These are phyloP conservation scores for Lates calcarifer DNA, from an alignment of 2,113 vertebrate genomes.

Conservation along the genomic window DNA sequence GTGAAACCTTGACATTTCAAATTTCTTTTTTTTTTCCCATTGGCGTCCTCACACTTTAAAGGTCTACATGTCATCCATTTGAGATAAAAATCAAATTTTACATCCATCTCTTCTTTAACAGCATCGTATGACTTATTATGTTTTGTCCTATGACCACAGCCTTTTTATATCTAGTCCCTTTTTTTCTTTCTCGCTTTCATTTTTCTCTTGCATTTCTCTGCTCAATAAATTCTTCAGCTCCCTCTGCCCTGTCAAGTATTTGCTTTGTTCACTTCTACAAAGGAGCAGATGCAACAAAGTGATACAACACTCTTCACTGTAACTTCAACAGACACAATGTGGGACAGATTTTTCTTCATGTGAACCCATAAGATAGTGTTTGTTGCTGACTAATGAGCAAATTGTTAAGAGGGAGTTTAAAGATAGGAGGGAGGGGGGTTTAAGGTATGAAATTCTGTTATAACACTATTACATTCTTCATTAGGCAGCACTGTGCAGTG, in stretches of 20 bases:
- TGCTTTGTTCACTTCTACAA: conserved; percentile 2
- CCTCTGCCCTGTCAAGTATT: conserved; percentile 11
- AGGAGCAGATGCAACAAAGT: not conserved
- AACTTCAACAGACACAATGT: not conserved
- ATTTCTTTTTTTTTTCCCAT: conserved; percentile 7
- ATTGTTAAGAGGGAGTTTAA: conserved; percentile 13
- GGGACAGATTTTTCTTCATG: not conserved
- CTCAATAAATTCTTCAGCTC: not conserved
- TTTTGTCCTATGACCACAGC: not conserved
- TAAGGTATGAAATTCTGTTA: conserved; percentile 20
- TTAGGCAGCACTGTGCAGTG: conserved; percentile 13
- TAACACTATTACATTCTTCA: conserved; percentile 13
- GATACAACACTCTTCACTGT: not conserved
- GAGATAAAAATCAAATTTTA: not conserved
- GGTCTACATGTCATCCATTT: not conserved
- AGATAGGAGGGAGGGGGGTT: not conserved
- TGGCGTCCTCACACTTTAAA: not conserved
- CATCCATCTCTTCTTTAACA: not conserved
- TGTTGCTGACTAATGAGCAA: conserved; percentile 15
- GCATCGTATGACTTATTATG: not conserved
- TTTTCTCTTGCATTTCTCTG: not conserved
- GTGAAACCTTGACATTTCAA: conserved; percentile 23
- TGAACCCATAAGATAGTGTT: not conserved
- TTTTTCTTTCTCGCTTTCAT: not conserved
- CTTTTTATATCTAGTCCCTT: not conserved